Percentiles rank a stretch among this genome's conserved stretches.
Conservation (phyloP, 2,113 vertebrate genomes). For the Typhlomys cinereus region DNA sequence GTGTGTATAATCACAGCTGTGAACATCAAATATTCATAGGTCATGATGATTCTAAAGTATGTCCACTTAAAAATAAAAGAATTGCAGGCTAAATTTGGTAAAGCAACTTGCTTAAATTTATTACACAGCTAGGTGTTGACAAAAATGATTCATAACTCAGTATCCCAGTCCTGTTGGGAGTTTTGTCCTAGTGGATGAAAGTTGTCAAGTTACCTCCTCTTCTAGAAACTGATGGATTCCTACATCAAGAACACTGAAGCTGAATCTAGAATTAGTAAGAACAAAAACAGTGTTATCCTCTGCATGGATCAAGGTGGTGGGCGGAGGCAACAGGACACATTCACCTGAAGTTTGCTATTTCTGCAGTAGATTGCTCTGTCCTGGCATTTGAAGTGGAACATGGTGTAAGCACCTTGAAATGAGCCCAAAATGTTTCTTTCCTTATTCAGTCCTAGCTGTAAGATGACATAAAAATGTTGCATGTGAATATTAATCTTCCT, state of each 20-base stretch:
- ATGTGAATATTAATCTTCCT: slow-evolving; percentile 67
- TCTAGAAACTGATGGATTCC: not conserved
- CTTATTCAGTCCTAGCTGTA: not conserved
- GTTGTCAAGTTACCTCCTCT: not conserved
- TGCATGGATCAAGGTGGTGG: not conserved
- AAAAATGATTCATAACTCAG: not conserved
- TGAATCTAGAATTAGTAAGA: not conserved
- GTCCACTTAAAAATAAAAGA: not conserved
- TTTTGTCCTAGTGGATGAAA: not conserved
- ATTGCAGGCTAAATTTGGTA: not conserved
- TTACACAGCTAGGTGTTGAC: not conserved
- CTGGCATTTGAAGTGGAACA: not conserved
- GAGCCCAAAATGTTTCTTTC: not conserved
- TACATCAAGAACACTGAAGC: not conserved
- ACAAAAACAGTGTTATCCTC: not conserved
- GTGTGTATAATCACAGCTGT: not conserved
- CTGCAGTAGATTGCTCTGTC: not conserved
- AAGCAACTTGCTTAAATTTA: not conserved
- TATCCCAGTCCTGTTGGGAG: not conserved
- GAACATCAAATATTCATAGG: not conserved
- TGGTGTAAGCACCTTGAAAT: not conserved
- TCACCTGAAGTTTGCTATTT: not conserved
- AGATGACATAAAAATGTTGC: not conserved
- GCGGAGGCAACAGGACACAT: not conserved
- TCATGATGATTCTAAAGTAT: not conserved